phyloP scores from a whole-genome alignment of 1,140 invertebrate species.

The Ylistrum balloti region DNA sequence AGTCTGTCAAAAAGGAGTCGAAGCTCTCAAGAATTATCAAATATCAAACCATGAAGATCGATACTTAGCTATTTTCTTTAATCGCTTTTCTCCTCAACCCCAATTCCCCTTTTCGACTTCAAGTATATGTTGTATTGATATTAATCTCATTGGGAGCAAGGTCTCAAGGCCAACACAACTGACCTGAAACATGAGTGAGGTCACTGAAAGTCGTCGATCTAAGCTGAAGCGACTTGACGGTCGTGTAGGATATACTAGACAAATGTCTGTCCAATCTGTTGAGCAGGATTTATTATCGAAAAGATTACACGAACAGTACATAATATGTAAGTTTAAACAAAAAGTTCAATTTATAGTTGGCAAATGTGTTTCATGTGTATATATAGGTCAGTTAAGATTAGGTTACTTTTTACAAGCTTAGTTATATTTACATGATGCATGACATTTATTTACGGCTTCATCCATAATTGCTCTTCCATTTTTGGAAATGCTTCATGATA shows the following conservation, averaged over 20 bases:
- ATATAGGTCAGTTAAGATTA: no score
- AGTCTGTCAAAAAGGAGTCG: not conserved
- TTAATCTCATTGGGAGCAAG: not conserved
- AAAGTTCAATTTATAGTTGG: no score
- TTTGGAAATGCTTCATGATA: no score
- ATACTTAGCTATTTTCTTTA: not conserved
- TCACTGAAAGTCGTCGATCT: not conserved
- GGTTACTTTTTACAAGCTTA: no score
- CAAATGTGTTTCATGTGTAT: no score
- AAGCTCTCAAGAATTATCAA: no score
- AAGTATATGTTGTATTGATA: no score
- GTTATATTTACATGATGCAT: no score
- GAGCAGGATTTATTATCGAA: not conserved
- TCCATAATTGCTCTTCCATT: no score
- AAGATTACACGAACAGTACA: constrained; percentile 38
- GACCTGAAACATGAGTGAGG: constrained; percentile 32
- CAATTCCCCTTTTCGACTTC: not conserved
- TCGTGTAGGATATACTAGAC: constrained; percentile 19
- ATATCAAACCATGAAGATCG: not conserved
- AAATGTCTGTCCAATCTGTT: constrained; percentile 17
- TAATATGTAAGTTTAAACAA: not conserved
- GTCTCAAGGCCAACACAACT: not conserved
- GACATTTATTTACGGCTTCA: no score
- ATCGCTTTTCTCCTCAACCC: not conserved
- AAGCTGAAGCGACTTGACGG: not conserved